Conservation (phyloP, 2,113 vertebrate genomes). For the Helogale parvula region DNA sequence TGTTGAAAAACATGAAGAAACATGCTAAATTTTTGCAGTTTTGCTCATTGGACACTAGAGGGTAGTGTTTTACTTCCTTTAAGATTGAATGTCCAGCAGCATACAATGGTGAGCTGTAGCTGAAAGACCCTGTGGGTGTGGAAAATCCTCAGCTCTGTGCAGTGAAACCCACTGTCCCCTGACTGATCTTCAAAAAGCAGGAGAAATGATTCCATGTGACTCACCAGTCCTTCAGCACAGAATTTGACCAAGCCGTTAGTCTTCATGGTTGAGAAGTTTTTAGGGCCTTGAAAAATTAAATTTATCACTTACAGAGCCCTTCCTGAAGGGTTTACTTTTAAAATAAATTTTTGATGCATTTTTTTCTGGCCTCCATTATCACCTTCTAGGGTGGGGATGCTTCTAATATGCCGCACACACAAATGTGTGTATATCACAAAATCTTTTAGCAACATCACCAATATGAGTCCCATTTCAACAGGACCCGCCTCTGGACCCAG, state of each 20-base stretch:
- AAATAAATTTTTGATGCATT: not conserved
- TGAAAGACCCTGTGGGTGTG: not conserved
- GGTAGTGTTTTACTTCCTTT: conserved; percentile 70
- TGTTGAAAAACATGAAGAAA: fast-evolving
- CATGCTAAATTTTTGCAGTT: conserved; percentile 8
- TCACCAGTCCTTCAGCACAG: not conserved
- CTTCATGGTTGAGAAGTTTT: not conserved
- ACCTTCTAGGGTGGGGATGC: not conserved
- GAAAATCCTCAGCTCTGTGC: not conserved
- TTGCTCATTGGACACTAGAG: conserved; percentile 72
- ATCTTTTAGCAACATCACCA: not conserved
- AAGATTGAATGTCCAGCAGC: fast-evolving
- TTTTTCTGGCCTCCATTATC: not conserved
- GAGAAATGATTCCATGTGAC: not conserved
- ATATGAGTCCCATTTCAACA: fast-evolving
- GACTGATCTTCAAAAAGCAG: not conserved
- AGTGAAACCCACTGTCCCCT: not conserved
- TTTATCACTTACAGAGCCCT: not conserved
- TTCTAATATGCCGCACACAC: not conserved
- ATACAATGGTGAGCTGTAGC: not conserved
- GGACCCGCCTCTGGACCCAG: too few relatives aligned
- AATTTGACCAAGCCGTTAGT: not conserved
- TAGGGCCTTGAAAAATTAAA: not conserved
- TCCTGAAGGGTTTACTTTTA: not conserved
- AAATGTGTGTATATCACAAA: not conserved